Evolutionary conservation across 1,140 invertebrate species (phyloP).

Genomic region (Brachionus angularis): DNA sequence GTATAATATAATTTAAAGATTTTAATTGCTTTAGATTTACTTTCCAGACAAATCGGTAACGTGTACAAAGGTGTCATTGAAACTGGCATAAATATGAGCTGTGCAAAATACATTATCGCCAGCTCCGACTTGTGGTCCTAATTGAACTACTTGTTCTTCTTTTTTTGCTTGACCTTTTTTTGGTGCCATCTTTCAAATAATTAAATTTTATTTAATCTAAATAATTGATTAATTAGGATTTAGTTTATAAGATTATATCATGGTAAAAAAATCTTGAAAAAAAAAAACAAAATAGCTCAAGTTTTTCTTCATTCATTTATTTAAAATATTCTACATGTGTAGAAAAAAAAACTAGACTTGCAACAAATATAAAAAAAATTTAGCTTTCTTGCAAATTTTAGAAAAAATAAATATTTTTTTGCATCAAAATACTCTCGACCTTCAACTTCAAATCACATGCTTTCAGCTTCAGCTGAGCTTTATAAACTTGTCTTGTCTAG

Average conservation of each 20-base stretch:
- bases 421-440: background rate
- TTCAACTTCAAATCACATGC: slow-evolving; percentile 21
- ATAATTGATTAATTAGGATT: too few relatives aligned
- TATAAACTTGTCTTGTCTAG: slow-evolving; percentile 2
- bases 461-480: background rate
- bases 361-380: background rate
- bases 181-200: slow-evolving; percentile 85
- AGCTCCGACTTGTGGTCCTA: slow-evolving; percentile 93
- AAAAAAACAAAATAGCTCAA: too few relatives aligned
- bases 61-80: slow-evolving; percentile 99
- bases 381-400: slow-evolving; percentile 7
- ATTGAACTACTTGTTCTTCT: slow-evolving; percentile 81
- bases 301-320: too few relatives aligned
- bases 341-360: too few relatives aligned
- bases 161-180: slow-evolving; percentile 96
- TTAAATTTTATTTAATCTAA: too few relatives aligned
- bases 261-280: too few relatives aligned
- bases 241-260: too few relatives aligned
- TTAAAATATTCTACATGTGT: too few relatives aligned
- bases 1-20: background rate
- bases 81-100: slow-evolving; percentile 97
- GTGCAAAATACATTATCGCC: slow-evolving; percentile 97
- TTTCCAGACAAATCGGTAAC: slow-evolving; percentile 96
- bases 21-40: slow-evolving; percentile 56
- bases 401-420: slow-evolving; percentile 25